phyloP scores from a whole-genome alignment of 1,140 invertebrate genomes.

The Proales similis region DNA sequence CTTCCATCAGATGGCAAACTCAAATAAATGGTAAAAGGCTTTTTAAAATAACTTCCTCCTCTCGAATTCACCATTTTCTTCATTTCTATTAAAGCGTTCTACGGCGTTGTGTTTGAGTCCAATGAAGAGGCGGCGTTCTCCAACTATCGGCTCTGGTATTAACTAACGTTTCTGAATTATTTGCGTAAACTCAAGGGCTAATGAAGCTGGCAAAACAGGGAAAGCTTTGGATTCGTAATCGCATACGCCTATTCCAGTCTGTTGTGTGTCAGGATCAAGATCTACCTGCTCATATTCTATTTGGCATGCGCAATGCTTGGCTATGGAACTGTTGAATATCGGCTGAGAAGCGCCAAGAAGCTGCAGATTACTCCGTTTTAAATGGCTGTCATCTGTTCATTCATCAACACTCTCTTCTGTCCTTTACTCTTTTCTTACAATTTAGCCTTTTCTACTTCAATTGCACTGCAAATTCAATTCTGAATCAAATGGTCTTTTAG shows the following conservation, averaged over 20 bases:
- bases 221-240: conserved; percentile 82
- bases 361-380: conserved; percentile 33
- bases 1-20: conserved; percentile 67
- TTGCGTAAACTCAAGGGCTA: background rate
- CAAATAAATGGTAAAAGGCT: conserved; percentile 79
- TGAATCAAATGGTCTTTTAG: no score
- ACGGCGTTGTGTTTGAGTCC: conserved; percentile 76
- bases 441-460: no score
- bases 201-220: conserved; percentile 62
- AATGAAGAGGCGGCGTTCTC: conserved; percentile 92
- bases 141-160: conserved; percentile 78
- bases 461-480: no score
- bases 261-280: conserved; percentile 76
- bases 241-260: conserved; percentile 71
- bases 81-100: conserved; percentile 63
- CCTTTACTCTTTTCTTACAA: no score
- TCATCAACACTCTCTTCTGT: no score
- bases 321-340: conserved; percentile 25
- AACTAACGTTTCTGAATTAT: conserved; percentile 76
- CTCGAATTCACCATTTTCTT: background rate
- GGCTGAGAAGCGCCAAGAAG: conserved; percentile 28
- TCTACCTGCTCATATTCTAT: conserved; percentile 70
- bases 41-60: background rate
- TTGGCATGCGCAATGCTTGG: conserved; percentile 58
- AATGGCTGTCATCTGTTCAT: no score